Conservation (phyloP, 2,888 invertebrate genomes). For the Eledona agricola region DNA sequence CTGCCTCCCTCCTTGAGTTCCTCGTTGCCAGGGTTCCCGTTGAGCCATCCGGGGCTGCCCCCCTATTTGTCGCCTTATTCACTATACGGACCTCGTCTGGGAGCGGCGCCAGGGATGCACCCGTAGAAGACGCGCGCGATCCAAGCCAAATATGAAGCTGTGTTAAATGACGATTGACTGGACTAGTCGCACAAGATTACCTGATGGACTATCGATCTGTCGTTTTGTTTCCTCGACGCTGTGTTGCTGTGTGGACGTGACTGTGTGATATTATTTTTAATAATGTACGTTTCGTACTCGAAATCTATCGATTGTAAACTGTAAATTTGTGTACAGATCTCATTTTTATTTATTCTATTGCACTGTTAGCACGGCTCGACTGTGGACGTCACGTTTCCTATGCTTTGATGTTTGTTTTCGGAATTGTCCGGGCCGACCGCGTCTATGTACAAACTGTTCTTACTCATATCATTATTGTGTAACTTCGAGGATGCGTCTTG, state of each 20-base stretch:
- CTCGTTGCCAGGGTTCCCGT: constrained; percentile 68
- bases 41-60: constrained; percentile 79
- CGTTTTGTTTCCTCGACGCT: constrained; percentile 48
- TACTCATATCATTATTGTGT: constrained; percentile 48
- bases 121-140: constrained; percentile 62
- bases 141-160: constrained; percentile 53
- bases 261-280: constrained; percentile 61
- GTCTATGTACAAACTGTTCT: constrained; percentile 38
- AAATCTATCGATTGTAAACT: constrained; percentile 39
- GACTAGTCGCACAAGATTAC: constrained; percentile 51
- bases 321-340: constrained; percentile 56
- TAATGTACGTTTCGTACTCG: constrained; percentile 39
- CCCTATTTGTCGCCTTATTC: constrained; percentile 91
- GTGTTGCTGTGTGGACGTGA: constrained; percentile 56
- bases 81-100: constrained; percentile 84
- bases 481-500: constrained; percentile 41
- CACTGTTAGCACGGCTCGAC: constrained; percentile 23
- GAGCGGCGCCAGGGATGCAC: constrained; percentile 80
- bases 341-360: constrained; percentile 45
- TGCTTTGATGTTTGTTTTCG: constrained; percentile 9
- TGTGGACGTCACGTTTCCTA: constrained; percentile 13
- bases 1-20: constrained; percentile 74
- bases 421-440: constrained; percentile 6
- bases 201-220: constrained; percentile 37
- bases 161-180: constrained; percentile 47